Percentiles rank a stretch among this genome's conserved stretches.
These are phyloP conservation scores for Eonycteris spelaea DNA, from an alignment of 2,113 vertebrate genomes.

Conservation along the genomic window DNA sequence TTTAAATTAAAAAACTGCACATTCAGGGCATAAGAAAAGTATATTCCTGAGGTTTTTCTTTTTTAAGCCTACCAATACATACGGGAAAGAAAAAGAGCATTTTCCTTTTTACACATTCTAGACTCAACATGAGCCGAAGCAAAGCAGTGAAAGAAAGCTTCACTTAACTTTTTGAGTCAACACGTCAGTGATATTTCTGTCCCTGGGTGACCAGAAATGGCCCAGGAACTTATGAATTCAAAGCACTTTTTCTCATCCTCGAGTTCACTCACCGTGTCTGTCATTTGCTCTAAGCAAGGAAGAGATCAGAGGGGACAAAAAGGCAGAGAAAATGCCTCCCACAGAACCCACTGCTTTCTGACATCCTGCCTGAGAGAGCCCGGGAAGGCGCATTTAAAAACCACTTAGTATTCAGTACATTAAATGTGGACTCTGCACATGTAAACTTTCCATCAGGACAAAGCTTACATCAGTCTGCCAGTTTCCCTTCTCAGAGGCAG, in stretches of 20 bases:
- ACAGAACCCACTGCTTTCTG: background rate
- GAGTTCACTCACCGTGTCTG: background rate
- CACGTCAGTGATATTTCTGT: background rate
- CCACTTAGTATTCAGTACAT: background rate
- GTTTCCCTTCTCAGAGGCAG: background rate
- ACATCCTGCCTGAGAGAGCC: background rate
- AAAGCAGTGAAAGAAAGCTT: background rate
- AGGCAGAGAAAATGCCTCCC: background rate
- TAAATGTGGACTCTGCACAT: background rate
- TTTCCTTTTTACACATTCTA: background rate
- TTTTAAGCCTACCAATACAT: background rate
- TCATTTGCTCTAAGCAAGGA: slow-evolving; percentile 4
- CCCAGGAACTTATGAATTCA: slow-evolving; percentile 10
- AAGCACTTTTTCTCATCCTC: background rate
- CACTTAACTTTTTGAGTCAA: background rate
- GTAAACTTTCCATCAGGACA: background rate
- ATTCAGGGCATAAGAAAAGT: background rate
- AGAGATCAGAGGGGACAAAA: background rate
- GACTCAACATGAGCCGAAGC: background rate
- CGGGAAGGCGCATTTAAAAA: background rate
- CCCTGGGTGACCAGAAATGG: slow-evolving; percentile 20
- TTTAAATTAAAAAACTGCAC: background rate
- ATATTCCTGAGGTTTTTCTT: background rate
- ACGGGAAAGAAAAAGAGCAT: background rate
- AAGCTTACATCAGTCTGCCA: background rate